Base-by-base conservation (phyloP, 2,113 vertebrate species). In the Maccullochella peelii region DNA sequence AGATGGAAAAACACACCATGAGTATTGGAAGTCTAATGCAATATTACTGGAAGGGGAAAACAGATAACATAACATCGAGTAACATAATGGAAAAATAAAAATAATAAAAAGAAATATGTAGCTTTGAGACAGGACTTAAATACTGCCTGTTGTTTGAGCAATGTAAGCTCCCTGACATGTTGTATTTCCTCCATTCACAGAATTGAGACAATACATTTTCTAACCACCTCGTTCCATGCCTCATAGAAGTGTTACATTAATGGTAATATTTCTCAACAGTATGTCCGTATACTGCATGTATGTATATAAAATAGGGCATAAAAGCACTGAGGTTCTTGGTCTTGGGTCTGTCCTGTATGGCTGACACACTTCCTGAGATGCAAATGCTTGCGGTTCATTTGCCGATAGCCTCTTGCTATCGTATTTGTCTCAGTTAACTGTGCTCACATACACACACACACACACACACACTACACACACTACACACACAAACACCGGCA, bases 311-410 rank as follows among this genome's bases (percentile, higher is more conserved):
- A 80, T 42, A 79, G 77, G 73, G 12, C 68, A 42, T 73, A 69
- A 73, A 73, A 66, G 61, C 75, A 76, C 11, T 55, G 80, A 66
- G 25, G n/a, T 33, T 38, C 55, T 72, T 5, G 3, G 33, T 75
- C 1, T 44, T 63, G 95, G 94, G 93, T 85, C 91, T 72, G 87
- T 88, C 95, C 94, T 93, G 14, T 54, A 73, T 59, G 86, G 79
- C 86, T 94, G 92, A 91, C 83, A 86, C 84, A 88, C 87, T 93
- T 94, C 91, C 92, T 93, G 88, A 79, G 73, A 94, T 94, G 94
- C 93, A 95, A 94, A 94, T 94, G 68, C 27, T 57, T 30, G 70
- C 77, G 76, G 88, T 91, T 91, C 40, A 82, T 80, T 73, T 83
- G 79, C 44, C n/a, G 61, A 83, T 83, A 67, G 75, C 85, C 79